Base-by-base conservation (phyloP, 1,140 invertebrate species). In the Trichomalopsis sarcophagae region DNA sequence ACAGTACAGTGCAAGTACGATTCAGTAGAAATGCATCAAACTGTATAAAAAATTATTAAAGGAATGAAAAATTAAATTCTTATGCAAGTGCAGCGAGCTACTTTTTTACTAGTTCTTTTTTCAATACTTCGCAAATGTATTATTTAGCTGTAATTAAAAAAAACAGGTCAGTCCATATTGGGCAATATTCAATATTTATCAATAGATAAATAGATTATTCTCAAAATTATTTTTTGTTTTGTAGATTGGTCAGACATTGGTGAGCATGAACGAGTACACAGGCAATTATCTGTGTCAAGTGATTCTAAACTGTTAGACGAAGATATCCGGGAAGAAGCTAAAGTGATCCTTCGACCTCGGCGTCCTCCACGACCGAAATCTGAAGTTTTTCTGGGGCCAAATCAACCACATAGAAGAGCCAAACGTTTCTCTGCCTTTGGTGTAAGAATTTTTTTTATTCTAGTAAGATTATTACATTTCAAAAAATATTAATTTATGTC, bases 371-470 rank as follows among this genome's bases (percentile, higher is more conserved):
- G 97, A 94, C 97, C 97, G 87, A 98, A 97, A 92, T 97, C 97
- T 3, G 97, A 98, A 93, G 97, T 97, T 27, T 97, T 97, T 91
- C 95, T 98, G 81, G 91, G 92, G 84, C 94, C 94, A 86, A 94
- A 95, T 88, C 93, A 93, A 87, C 94, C 94, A 90, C 94, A 94
- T 89, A 94, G 96, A 93, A 94, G 96, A 92, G 97, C 96, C 87
- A 98, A 98, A 94, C 94, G 97, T 92, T 98, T 97, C 94, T 98
- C 97, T 89, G 97, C 97, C 89, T 98, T 98, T 94, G 97, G 97
- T 94, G 97, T 98, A 94, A 96, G 96, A 95, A 84, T 79, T 83
- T 80, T 47, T 81, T 47, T 81, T 40, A 55, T 79, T 33, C 33
- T 14, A 44, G 10, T 44, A 5, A 44, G 7, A 44, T 44, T 44